Percentiles rank a stretch among this genome's conserved stretches.
phyloP scores from a whole-genome alignment of 2,113 vertebrate species.

The Lagenorhynchus albirostris region DNA sequence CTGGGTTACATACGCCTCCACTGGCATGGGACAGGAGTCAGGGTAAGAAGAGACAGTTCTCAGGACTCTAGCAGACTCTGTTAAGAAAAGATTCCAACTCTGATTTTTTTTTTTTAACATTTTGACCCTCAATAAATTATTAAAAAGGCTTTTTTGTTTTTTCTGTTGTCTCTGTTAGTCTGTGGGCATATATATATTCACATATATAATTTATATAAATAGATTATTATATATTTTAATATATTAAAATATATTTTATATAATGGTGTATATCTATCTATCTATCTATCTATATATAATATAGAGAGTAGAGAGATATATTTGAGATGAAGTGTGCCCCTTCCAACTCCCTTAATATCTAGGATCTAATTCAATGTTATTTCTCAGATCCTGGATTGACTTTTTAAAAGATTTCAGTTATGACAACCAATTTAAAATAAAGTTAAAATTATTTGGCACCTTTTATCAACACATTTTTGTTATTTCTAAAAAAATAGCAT shows the following conservation, averaged over 20 bases:
- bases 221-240: too few species aligned
- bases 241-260: not conserved
- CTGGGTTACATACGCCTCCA: accelerated
- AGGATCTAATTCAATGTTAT: not conserved
- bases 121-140: not conserved
- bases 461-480: not conserved
- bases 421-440: not conserved
- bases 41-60: not conserved
- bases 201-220: not conserved
- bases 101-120: not conserved
- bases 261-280: not conserved
- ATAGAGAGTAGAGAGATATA: not conserved
- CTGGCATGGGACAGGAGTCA: accelerated
- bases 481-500: not conserved
- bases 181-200: not conserved
- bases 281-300: too few species aligned
- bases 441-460: not conserved
- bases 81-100: not conserved
- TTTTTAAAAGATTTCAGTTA: not conserved
- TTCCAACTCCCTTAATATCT: not conserved
- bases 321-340: not conserved
- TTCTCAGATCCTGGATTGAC: not conserved
- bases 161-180: not conserved
- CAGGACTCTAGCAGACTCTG: not conserved
- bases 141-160: not conserved